Conservation (phyloP, 2,888 invertebrate species). For the Coleophora deauratella region DNA sequence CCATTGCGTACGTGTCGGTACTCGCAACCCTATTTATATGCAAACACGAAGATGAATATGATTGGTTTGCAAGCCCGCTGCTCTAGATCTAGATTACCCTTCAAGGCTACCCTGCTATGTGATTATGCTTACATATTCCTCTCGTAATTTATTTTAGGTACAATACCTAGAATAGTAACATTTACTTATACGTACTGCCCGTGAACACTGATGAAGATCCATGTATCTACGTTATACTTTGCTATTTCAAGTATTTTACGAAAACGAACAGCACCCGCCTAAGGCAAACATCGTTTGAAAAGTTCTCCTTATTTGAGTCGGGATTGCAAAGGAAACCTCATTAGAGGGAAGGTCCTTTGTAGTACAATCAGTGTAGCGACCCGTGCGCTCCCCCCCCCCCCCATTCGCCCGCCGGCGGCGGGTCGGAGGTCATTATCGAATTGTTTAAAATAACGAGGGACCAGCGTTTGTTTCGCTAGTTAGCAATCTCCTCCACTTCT, state of each 20-base stretch:
- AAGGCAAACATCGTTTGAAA: constrained; percentile 44
- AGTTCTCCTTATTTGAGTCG: constrained; percentile 37
- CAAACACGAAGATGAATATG: no score
- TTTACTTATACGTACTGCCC: no score
- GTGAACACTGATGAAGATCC: background rate
- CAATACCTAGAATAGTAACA: no score
- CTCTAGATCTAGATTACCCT: no score
- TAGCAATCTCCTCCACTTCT: constrained; percentile 15
- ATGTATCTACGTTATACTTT: background rate
- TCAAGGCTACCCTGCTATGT: no score
- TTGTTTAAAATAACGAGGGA: constrained; percentile 70
- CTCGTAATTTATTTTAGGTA: no score
- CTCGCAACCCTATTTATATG: background rate
- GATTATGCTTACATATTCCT: no score
- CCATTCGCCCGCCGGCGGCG: constrained; percentile 9
- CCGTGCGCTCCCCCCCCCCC: constrained; percentile 8
- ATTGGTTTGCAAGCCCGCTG: no score
- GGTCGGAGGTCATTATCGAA: constrained; percentile 56
- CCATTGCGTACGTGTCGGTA: constrained; percentile 22
- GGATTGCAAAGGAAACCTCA: constrained; percentile 43
- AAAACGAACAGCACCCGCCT: constrained; percentile 26
- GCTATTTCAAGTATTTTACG: constrained; percentile 6
- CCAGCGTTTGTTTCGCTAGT: constrained; percentile 34
- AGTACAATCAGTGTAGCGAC: constrained; percentile 43
- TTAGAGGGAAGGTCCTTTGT: constrained; percentile 54